These are phyloP conservation scores for Metacarcinus magister DNA, from an alignment of 2,888 invertebrate genomes.

Conservation along the genomic window DNA sequence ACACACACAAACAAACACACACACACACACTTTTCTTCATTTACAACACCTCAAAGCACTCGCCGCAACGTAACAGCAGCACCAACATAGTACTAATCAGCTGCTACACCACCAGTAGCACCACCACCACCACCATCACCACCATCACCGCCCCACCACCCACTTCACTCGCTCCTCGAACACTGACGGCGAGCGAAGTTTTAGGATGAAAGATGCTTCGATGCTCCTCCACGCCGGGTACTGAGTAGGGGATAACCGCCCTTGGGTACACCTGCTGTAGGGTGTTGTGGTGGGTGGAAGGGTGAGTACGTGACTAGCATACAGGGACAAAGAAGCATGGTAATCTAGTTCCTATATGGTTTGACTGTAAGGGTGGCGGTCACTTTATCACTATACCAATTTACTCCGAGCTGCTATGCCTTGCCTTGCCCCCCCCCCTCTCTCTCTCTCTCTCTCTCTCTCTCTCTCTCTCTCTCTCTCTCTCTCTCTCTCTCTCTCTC, in stretches of 20 bases:
- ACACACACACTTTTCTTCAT: too few relatives aligned
- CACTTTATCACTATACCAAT: not conserved
- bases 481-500: slow-evolving; percentile 61
- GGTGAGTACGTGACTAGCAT: not conserved
- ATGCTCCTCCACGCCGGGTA: not conserved
- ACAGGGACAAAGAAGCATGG: not conserved
- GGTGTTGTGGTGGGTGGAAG: not conserved
- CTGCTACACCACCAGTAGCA: not conserved
- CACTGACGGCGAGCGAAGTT: not conserved
- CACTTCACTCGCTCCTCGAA: not conserved
- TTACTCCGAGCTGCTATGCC: not conserved
- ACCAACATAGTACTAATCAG: not conserved
- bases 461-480: slow-evolving; percentile 8
- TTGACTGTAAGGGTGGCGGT: not conserved
- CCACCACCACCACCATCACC: not conserved
- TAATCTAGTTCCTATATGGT: not conserved
- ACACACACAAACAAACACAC: not conserved
- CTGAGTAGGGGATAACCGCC: not conserved
- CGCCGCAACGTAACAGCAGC: not conserved
- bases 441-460: slow-evolving; percentile 69
- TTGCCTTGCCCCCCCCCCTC: not conserved
- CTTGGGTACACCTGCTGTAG: not conserved
- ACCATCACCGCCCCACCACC: not conserved
- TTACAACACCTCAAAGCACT: not conserved
- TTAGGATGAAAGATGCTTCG: not conserved